Percentiles rank a stretch among this genome's conserved stretches.
Evolutionary conservation across 1,140 invertebrate species (phyloP).

Genomic region (Drosophila nigromelanica): DNA sequence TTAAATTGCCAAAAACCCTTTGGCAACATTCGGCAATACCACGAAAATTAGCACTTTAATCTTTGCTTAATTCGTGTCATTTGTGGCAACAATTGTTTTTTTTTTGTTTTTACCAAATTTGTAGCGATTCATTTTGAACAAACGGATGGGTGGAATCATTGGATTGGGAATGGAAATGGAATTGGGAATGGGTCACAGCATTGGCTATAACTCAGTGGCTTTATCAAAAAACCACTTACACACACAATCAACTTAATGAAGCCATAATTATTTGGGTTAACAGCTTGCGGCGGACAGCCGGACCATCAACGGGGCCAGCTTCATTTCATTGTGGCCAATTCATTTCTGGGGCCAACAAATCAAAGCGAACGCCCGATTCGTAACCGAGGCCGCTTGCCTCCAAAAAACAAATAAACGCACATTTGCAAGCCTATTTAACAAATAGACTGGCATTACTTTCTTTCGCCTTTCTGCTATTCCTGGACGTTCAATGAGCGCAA

Average conservation of each 20-base stretch:
- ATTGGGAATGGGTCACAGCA: conserved; percentile 29
- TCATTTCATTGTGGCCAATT: conserved; percentile 65
- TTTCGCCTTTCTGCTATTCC: neutral
- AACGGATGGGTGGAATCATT: neutral
- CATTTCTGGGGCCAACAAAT: conserved; percentile 63
- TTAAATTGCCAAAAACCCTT: conserved; percentile 55
- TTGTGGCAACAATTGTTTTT: conserved; percentile 59
- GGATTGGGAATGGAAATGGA: neutral
- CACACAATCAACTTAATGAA: conserved; percentile 82
- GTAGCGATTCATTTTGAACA: conserved; percentile 59
- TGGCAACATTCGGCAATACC: conserved; percentile 42
- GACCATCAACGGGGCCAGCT: conserved; percentile 18
- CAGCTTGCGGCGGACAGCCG: conserved; percentile 62
- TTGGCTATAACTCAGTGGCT: conserved; percentile 72
- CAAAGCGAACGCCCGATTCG: conserved; percentile 67
- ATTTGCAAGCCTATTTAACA: conserved; percentile 80
- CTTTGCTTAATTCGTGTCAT: conserved; percentile 74
- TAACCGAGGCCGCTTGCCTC: conserved; percentile 30
- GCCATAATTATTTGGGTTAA: conserved; percentile 83
- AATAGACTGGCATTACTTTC: conserved; percentile 60
- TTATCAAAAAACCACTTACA: conserved; percentile 81
- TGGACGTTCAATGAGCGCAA: neutral
- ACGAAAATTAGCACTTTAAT: conserved; percentile 69
- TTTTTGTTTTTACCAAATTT: conserved; percentile 64
- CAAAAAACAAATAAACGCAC: conserved; percentile 44